Evolutionary conservation across 2,888 invertebrate species (phyloP), one percentile per base, ranked within the genome.

Genomic region (Macrostomum cliftonense): DNA sequence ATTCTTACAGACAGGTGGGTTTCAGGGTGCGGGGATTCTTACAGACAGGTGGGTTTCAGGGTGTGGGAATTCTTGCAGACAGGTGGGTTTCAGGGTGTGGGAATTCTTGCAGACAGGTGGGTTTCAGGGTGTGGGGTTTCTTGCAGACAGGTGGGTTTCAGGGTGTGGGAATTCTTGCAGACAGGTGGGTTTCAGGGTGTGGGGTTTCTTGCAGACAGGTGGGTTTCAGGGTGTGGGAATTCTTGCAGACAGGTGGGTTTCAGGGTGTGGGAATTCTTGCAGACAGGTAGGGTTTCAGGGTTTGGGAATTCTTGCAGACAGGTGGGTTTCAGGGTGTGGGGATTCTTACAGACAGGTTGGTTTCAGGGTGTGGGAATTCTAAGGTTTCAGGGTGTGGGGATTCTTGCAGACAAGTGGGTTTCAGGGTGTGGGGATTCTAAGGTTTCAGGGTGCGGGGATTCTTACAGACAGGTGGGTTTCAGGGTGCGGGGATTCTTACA

Each of bases 331-430:
- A 28, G 28, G 28, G 46, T 4, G 19, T 43, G 19, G 14, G 48
- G 36, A 47, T n/a, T 47, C 43, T 14, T 47, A 44, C 37, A 12
- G 48, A 20, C 14, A 47, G 71, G 77, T 77, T 61, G 55, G 52
- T 48, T 28, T 7, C 28, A 28, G 28, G 28, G 47, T 43, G 19
- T 42, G 19, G 14, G 21, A 43, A 28, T 28, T 4, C 9, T 28
- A 28, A 28, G 4, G 28, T 28, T 28, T 7, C 28, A 28, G 28
- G 9, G 5, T 4, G 28, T 28, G 28, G 28, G 28, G 28, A 28
- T 40, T 40, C 5, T 40, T 19, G 9, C 40, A 40, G 19, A 19
- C 19, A 16, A 9, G 19, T 17, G 16, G 17, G 40, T 40, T 40
- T 7, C 16, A 40, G 19, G 9, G 5, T 5, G 16, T 2, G 2